Base-by-base conservation (phyloP, 1,140 invertebrate genomes). In the Belonocnema kinseyi region DNA sequence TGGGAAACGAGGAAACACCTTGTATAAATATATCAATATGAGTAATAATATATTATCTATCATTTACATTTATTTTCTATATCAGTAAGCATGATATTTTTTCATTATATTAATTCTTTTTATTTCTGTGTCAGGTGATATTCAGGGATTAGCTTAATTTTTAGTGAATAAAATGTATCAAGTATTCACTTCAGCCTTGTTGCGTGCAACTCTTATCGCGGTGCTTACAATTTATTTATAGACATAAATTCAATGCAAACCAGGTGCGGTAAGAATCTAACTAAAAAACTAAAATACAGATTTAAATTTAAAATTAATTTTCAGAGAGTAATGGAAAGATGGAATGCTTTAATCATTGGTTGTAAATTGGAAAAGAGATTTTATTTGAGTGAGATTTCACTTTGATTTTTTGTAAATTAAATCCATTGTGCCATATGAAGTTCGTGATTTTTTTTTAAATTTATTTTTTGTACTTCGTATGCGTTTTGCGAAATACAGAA, bases 11-110 rank as follows among this genome's bases (percentile, higher is more conserved):
- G 61, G 61, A 66, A 66, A 66, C 61, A 66, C 61, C 61, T 66
- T 72, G 66, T 77, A 77, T 74, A 33, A 76, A 74, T 77, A 80
- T 82, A 66, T 66, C 61, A 66, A 46, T 66, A 66, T 84, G 74
- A 80, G 80, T 86, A 86, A 82, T 85, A 86, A 87, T 87, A 86
- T 87, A 86, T 85, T 86, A 83, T 84, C 79, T 86, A 85, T 85
- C 80, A 87, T 86, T 80, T 76, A 74, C 82, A 85, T 85, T 85
- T 81, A 84, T 66, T 46, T 66, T 66, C 61, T 66, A 66, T 66
- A 66, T 40, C 26, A 33, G 61, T 66, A 66, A 66, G 61, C 61
- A 66, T 40, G 61, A 66, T 33, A 66, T 66, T 61, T 61, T 61
- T 33, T 66, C 61, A 66, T 46, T 66, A 40, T 61, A 61, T 40